These are phyloP conservation scores for Apteryx mantelli DNA, from an alignment of 2,113 vertebrate species.

Conservation along the genomic window DNA sequence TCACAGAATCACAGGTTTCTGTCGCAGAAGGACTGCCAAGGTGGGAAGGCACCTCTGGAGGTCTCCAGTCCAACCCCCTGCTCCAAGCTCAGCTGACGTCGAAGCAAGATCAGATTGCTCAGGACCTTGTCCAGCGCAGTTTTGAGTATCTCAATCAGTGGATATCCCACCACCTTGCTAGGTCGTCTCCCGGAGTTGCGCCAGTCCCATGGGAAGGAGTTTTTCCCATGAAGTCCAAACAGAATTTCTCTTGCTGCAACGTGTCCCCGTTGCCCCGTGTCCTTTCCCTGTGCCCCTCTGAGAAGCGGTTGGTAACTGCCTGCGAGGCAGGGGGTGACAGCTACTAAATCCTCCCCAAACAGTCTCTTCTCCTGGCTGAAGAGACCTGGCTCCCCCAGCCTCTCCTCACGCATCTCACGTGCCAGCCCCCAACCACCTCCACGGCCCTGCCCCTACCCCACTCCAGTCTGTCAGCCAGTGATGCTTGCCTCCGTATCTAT, in stretches of 20 bases:
- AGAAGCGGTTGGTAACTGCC: not conserved
- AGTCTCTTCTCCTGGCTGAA: not conserved
- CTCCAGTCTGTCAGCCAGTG: not conserved
- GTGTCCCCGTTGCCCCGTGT: not conserved
- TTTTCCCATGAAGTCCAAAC: not conserved
- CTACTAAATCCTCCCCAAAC: not conserved
- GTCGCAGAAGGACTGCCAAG: not conserved
- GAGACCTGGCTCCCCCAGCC: not conserved
- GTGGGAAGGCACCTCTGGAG: not conserved
- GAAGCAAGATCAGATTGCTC: not conserved
- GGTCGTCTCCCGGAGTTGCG: not conserved
- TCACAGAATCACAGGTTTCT: not conserved
- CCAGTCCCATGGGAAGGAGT: not conserved
- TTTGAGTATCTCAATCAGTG: not conserved
- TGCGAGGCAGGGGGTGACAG: not conserved
- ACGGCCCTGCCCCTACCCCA: not conserved
- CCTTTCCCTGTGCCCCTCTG: not conserved
- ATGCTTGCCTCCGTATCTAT: not conserved
- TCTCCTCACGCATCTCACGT: not conserved
- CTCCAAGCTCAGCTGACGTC: not conserved
- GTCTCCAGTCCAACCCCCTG: not conserved
- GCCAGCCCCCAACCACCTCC: not conserved
- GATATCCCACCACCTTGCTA: not conserved
- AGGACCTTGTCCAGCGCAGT: not conserved
- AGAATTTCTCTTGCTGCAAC: not conserved